Evolutionary conservation across 2,113 vertebrate genomes (phyloP), one percentile per base, ranked within the genome.

Genomic region (Ancistrus triradiatus): DNA sequence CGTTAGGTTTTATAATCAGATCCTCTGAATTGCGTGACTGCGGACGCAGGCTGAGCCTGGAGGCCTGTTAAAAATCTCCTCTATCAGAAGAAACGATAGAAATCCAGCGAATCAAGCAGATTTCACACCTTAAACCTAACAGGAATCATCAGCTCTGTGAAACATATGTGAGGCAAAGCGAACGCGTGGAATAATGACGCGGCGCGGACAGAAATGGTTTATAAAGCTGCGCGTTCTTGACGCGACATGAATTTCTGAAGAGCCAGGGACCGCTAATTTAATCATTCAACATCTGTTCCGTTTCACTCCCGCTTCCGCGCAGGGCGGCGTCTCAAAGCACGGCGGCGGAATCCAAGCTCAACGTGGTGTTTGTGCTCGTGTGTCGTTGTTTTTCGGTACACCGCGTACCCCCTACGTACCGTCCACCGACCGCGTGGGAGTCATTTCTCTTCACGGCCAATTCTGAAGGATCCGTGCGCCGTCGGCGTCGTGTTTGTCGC

Each of bases 271-370:
- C 69, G 66, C 62, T 72, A 69, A 72, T 77, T 63, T 77, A 66
- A 72, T 72, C 69, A 72, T 66, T 72, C 69, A 75, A 70, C 69
- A 73, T 73, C 69, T 77, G 69, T 59, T 67, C 53, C 49, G 18
- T 48, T 72, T 77, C n/a, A 55, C 59, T 69, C 63, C n/a, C 33
- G 69, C 52, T 50, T 72, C 51, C 58, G 56, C 61, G 60, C 44
- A 18, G 35, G 61, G 59, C 64, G 48, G 46, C 49, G 60, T 47
- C 38, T 55, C 38, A 63, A 68, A 4, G 15, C 2, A 43, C 5
- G 3, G 14, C 1, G 6, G n/a, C 21, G 6, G 3, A 55, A 55
- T 37, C n/a, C n/a, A n/a, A n/a, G n/a, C n/a, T n/a, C n/a, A n/a
- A n/a, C n/a, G n/a, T n/a, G n/a, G n/a, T n/a, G n/a, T n/a, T n/a